phyloP scores from a whole-genome alignment of 2,888 invertebrate species.

The Labia minor region DNA sequence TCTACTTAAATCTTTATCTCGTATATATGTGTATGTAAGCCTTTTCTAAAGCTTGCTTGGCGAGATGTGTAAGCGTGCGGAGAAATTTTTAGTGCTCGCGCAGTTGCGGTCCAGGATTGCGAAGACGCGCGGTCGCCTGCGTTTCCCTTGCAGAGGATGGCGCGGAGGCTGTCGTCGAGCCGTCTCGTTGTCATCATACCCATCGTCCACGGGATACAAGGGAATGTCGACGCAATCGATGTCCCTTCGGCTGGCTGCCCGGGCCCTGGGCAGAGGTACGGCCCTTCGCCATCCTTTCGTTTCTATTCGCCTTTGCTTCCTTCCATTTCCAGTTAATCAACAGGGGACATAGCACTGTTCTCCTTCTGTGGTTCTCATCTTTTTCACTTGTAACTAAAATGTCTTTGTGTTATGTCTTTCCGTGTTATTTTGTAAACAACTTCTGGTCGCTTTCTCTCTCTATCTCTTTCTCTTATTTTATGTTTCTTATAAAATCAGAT shows the following conservation, averaged over 20 bases:
- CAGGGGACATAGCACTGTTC: no score
- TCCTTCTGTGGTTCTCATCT: no score
- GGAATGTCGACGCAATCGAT: constrained; percentile 31
- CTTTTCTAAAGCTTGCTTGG: no score
- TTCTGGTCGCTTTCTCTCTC: neutral
- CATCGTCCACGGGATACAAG: constrained; percentile 18
- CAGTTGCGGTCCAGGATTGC: constrained; percentile 47
- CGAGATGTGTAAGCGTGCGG: neutral
- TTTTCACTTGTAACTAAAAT: no score
- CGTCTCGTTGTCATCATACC: neutral
- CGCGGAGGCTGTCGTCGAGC: neutral
- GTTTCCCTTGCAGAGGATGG: neutral
- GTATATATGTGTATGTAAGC: no score
- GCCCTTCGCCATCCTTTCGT: constrained; percentile 15
- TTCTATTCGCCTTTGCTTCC: neutral
- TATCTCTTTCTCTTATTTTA: neutral
- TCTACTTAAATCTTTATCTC: no score
- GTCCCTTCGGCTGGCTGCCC: constrained; percentile 42
- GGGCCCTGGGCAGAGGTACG: constrained; percentile 48
- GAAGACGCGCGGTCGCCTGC: constrained; percentile 48
- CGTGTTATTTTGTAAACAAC: no score
- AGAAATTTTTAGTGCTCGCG: constrained; percentile 45
- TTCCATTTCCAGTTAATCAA: no score
- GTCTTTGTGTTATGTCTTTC: no score
- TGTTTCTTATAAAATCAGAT: neutral